A percentile compares a stretch with the other conserved stretches of the same genome.
These are phyloP conservation scores for Nephrotoma appendiculata DNA, from an alignment of 2,888 invertebrate genomes.

Conservation along the genomic window DNA sequence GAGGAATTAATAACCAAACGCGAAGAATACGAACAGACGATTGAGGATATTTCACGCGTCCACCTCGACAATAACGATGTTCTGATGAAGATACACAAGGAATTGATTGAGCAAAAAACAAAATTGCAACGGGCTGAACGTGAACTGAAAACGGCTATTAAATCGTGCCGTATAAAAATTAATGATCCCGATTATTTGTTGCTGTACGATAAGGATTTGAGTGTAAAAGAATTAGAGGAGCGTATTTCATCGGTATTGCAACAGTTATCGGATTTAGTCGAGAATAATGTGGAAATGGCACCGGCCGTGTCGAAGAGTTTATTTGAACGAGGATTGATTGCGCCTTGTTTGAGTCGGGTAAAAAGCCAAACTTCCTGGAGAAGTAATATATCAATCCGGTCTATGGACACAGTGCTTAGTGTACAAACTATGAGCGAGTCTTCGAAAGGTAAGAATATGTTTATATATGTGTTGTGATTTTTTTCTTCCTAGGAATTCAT, in stretches of 20 bases:
- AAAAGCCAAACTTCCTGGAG: slow-evolving; percentile 20
- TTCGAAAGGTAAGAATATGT: slow-evolving; percentile 9
- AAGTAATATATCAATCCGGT: slow-evolving; percentile 19
- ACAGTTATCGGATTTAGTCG: slow-evolving; percentile 37
- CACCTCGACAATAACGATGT: slow-evolving; percentile 23
- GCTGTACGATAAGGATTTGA: slow-evolving; percentile 36
- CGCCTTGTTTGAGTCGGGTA: slow-evolving; percentile 17
- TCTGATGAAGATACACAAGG: slow-evolving; percentile 24
- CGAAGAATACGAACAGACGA: slow-evolving; percentile 18
- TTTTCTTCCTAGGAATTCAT: no score
- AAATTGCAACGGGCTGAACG: slow-evolving; percentile 29
- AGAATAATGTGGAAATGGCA: slow-evolving; percentile 20
- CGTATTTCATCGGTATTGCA: slow-evolving; percentile 40
- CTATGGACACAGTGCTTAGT: slow-evolving; percentile 12
- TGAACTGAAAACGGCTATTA: slow-evolving; percentile 23
- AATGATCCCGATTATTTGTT: slow-evolving; percentile 21
- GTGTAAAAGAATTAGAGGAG: slow-evolving; percentile 41
- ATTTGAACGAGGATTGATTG: slow-evolving; percentile 24
- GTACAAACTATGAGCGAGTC: slow-evolving; percentile 13
- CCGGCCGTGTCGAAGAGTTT: slow-evolving; percentile 23
- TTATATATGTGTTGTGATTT: no score
- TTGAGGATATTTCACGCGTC: slow-evolving; percentile 17
- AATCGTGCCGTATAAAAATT: slow-evolving; percentile 20
- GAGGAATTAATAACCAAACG: slow-evolving; percentile 17
- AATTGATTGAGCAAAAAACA: slow-evolving; percentile 25